phyloP scores from a whole-genome alignment of 2,888 invertebrate genomes.

The Mayetiola destructor region DNA sequence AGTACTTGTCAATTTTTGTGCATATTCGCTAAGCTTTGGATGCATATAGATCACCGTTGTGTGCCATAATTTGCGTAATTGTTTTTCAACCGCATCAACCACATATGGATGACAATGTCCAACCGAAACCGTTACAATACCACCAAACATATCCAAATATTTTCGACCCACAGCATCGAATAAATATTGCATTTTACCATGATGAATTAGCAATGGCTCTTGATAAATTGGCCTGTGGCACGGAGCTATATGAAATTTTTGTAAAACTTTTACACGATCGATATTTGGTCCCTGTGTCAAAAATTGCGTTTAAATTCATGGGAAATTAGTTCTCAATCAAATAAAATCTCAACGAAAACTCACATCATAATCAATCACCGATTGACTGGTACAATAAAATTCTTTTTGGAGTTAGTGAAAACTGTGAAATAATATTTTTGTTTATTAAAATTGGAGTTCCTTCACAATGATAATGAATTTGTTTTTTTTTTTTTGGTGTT shows the following conservation, averaged over 20 bases:
- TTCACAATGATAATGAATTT: too few relatives aligned
- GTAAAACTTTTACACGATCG: slow-evolving; percentile 42
- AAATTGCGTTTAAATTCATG: too few relatives aligned
- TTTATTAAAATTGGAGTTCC: too few relatives aligned
- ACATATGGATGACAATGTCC: slow-evolving; percentile 97
- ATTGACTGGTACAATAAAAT: too few relatives aligned
- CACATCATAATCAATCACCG: too few relatives aligned
- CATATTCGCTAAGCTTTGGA: slow-evolving; percentile 81
- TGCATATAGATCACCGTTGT: slow-evolving; percentile 86
- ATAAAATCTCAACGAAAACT: too few relatives aligned
- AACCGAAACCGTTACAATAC: slow-evolving; percentile 93
- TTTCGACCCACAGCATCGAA: slow-evolving; percentile 73
- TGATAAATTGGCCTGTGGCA: slow-evolving; percentile 60
- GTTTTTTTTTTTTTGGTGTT: too few relatives aligned
- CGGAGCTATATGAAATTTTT: slow-evolving; percentile 52
- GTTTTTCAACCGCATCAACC: not conserved
- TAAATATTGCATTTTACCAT: slow-evolving; percentile 84
- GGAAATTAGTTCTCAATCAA: too few relatives aligned
- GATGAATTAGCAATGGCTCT: slow-evolving; percentile 67
- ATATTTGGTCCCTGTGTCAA: slow-evolving; percentile 52
- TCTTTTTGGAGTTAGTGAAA: too few relatives aligned
- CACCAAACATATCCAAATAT: slow-evolving; percentile 90
- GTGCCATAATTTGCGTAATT: slow-evolving; percentile 73
- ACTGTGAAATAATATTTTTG: too few relatives aligned
- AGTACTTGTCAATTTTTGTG: slow-evolving; percentile 61